phyloP scores from a whole-genome alignment of 1,140 invertebrate species.

The Diachasma alloeum region DNA sequence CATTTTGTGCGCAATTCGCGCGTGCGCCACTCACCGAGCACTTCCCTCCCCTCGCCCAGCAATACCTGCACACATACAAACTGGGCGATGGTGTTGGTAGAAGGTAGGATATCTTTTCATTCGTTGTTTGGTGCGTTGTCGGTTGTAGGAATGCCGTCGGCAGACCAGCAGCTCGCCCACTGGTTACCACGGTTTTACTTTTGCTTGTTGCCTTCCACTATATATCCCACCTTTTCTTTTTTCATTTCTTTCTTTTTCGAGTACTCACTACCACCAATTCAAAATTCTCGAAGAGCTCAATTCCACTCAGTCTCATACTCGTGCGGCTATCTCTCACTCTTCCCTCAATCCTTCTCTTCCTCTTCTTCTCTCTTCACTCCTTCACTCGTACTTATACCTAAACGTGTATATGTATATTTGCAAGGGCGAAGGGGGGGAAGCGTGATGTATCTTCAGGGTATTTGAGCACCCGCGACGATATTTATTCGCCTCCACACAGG shows the following conservation, averaged over 20 bases:
- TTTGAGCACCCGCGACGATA: slow-evolving; percentile 25
- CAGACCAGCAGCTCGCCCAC: slow-evolving; percentile 51
- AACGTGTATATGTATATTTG: slow-evolving; percentile 16
- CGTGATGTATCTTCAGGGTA: slow-evolving; percentile 28
- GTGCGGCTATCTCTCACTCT: background rate
- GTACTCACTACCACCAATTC: slow-evolving; percentile 17
- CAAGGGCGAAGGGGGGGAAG: background rate
- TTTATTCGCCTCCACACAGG: slow-evolving; percentile 20
- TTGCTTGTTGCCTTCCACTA: slow-evolving; percentile 39
- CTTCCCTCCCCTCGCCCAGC: background rate
- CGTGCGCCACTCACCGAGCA: background rate
- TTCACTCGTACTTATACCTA: slow-evolving; percentile 9
- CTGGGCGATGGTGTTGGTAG: background rate
- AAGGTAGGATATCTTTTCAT: background rate
- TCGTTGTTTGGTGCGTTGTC: slow-evolving; percentile 42
- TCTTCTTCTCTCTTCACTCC: background rate
- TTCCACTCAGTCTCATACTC: slow-evolving; percentile 37
- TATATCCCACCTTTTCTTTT: slow-evolving; percentile 16
- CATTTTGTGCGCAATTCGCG: background rate
- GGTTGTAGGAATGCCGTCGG: slow-evolving; percentile 53
- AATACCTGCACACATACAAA: background rate
- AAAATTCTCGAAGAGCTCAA: slow-evolving; percentile 35
- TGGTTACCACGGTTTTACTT: slow-evolving; percentile 49
- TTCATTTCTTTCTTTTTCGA: background rate
- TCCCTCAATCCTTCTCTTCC: background rate